Conservation (phyloP, 1,140 invertebrate species). For the Dryas iulia region DNA sequence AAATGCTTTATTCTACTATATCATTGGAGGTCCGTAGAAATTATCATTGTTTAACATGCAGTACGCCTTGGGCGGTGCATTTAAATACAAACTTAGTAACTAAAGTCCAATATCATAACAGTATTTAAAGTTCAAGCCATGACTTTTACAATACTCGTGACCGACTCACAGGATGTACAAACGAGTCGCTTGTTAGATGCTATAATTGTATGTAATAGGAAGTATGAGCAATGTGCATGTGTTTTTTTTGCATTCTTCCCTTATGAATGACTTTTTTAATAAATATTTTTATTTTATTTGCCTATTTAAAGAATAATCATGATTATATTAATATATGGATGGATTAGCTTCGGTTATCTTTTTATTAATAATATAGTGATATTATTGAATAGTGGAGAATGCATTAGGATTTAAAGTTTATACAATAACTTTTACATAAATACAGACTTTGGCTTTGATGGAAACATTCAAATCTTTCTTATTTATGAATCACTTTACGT, state of each 20-base stretch:
- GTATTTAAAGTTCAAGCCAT: background rate
- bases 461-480: no score
- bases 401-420: no score
- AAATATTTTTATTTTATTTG: no score
- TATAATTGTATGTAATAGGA: background rate
- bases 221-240: background rate
- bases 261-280: background rate
- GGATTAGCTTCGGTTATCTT: no score
- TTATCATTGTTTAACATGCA: conserved; percentile 63
- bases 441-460: no score
- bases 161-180: background rate
- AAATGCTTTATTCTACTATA: background rate
- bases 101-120: background rate
- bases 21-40: conserved; percentile 41
- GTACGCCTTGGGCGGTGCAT: conserved; percentile 30
- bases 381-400: no score
- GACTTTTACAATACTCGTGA: background rate
- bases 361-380: no score
- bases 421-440: no score
- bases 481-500: no score
- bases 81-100: conserved; percentile 26
- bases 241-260: background rate
- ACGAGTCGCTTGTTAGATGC: background rate
- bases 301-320: no score
- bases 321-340: no score